Evolutionary conservation across 1,140 invertebrate genomes (phyloP).

Genomic region (Pissodes strobi): DNA sequence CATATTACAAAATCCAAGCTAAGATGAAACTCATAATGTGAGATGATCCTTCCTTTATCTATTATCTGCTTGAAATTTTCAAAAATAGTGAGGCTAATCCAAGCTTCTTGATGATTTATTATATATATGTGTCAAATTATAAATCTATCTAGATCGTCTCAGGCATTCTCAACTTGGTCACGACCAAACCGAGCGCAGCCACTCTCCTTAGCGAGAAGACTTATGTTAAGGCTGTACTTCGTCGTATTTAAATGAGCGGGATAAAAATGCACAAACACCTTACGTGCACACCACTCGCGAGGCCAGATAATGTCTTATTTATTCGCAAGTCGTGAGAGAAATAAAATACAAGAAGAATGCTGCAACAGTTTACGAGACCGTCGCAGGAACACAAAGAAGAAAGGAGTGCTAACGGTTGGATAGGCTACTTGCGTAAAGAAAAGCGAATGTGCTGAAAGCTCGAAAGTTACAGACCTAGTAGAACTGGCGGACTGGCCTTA

Average conservation of each 20-base stretch:
- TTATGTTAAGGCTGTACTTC: conserved; percentile 19
- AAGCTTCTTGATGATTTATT: no score
- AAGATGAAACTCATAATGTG: no score
- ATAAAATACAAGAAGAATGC: conserved; percentile 24
- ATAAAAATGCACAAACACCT: conserved; percentile 26
- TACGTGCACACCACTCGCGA: conserved; percentile 21
- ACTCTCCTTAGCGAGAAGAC: conserved; percentile 19
- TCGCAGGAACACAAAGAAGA: neutral
- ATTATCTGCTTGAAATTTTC: no score
- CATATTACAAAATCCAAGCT: no score
- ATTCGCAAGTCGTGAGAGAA: conserved; percentile 25
- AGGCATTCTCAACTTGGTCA: conserved; percentile 13
- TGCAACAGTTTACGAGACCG: neutral
- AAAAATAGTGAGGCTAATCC: no score
- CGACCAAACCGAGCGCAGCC: conserved; percentile 5
- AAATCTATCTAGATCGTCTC: no score
- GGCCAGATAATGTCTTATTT: conserved; percentile 33
- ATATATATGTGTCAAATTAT: no score
- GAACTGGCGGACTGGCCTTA: no score
- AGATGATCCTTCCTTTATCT: no score
- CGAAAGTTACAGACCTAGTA: no score
- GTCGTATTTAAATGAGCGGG: conserved; percentile 28
- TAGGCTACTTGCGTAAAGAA: no score
- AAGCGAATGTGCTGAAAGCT: no score
- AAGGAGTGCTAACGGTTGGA: conserved; percentile 1